Evolutionary conservation across 2,888 invertebrate species (phyloP), one percentile per base, ranked within the genome.

Genomic region (Laspeyria flexula): DNA sequence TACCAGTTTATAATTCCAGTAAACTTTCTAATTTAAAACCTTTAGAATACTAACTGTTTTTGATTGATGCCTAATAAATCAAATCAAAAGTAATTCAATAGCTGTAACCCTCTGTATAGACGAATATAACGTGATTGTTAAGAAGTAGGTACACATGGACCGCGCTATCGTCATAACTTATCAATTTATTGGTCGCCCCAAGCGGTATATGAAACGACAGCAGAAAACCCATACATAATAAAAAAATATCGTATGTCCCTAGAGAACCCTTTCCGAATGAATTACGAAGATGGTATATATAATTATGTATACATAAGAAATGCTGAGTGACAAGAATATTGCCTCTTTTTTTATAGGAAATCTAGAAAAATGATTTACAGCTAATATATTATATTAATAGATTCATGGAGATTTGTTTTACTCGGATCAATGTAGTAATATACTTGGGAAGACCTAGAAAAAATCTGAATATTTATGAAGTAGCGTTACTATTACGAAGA

Each of bases 261-360:
- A 18, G 29, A 43, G 21, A 41, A 18, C 43, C 29, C 43, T 43
- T 43, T 29, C 29, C 18, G 43, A 29, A 37, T 43, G 43, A 43
- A 34, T 43, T 43, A 37, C 29, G 37, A 11, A 12, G 35, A 21
- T 21, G 5, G 1, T 53, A 57, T 56, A 64, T 45, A 58, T 62
- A 43, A 12, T n/a, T 11, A 30, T 30, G 21, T 21, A 21, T 3
- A 21, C 5, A 21, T 54, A 55, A 52, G 58, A 53, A 38, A 46
- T 49, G 39, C 40, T 50, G 34, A 37, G n/a, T 37, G 13, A 37
- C 18, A 35, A 31, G 35, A 31, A 16, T 41, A 16, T 15, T 31
- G 23, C 13, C 18, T 13, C 3, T 11, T 12, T 37, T 12, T 12
- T 25, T 35, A 12, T 9, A 3, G 33, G 15, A 15, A 12, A 33